Base-by-base conservation (phyloP, 2,113 vertebrate species). In the Vireo altiloquus region DNA sequence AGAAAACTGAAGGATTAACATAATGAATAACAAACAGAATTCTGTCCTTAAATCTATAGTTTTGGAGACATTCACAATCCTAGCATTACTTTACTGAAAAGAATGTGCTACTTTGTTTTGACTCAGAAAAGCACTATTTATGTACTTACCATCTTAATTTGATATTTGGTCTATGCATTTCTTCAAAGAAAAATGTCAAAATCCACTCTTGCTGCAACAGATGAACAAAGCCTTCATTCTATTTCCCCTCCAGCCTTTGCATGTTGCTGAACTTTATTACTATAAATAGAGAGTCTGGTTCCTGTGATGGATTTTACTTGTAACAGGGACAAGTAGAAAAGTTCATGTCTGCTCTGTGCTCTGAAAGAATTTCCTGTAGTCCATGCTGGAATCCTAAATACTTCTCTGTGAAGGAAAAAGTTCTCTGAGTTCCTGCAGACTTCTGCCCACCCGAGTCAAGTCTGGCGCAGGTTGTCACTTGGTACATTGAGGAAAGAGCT, bases 1-100 rank as follows among this genome's bases (percentile, higher is more conserved):
- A 75, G n/a, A 87, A 94, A 92, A 68, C 3, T 1, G 53, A 82
- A 88, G 80, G 83, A 95, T 95, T 96, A 95, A 72, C 63, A 89
- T 86, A 94, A 86, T 90, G 61, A 95, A 88, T 65, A 80, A 8
- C 37, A 82, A 95, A 65, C 53, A 90, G 75, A 76, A 71, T 44
- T 33, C 46, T 72, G 40, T 56, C 46, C 52, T 86, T 88, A 92
- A 76, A 86, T 65, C 66, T 86, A 0, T 24, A 37, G 1, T 64
- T 90, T 80, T 85, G 47, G 50, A 90, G 49, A 74, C 68, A 49
- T 80, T 72, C 7, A 49, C 87, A 89, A 87, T 95, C 68, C 83
- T 53, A 50, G 50, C 91, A 65, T 65, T 90, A 77, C 40, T 69
- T 69, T n/a, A 35, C 66, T 70, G 68, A 70, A 65, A 90, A 91